phyloP scores from a whole-genome alignment of 2,888 invertebrate genomes.

The Lithodes maja region DNA sequence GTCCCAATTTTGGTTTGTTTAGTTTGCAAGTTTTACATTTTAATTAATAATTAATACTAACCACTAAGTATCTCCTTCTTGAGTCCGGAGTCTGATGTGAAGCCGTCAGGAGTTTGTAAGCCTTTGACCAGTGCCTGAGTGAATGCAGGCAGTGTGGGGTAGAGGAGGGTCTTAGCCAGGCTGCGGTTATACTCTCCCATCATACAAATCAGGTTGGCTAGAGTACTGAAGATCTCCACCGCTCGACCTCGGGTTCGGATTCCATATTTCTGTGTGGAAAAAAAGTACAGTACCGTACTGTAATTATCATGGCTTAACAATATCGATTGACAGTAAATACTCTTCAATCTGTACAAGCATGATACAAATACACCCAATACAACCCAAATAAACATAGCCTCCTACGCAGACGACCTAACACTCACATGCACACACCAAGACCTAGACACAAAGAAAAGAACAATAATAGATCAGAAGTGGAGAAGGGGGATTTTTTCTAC shows the following conservation, averaged over 20 bases:
- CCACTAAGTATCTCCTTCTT: conserved; percentile 81
- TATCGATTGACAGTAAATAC: too few species aligned
- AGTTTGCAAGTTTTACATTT: too few species aligned
- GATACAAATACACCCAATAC: too few species aligned
- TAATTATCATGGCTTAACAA: not conserved
- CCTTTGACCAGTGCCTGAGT: conserved; percentile 80
- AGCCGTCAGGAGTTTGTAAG: conserved; percentile 78
- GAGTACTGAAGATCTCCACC: conserved; percentile 81
- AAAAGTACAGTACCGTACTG: not conserved
- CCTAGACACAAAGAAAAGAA: too few species aligned
- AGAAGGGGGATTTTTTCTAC: too few species aligned
- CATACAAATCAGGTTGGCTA: conserved; percentile 78
- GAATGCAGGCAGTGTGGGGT: conserved; percentile 82
- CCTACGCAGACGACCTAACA: too few species aligned
- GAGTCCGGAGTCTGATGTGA: conserved; percentile 78
- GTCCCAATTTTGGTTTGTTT: too few species aligned
- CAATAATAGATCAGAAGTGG: too few species aligned
- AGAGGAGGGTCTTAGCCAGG: conserved; percentile 79
- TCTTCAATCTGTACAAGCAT: too few species aligned
- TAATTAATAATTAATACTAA: conserved; percentile 70
- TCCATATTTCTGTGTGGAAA: conserved; percentile 76
- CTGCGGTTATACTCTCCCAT: conserved; percentile 78
- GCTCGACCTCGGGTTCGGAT: conserved; percentile 81
- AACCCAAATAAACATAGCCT: too few species aligned
- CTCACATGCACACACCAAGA: too few species aligned